Conservation (phyloP, 2,888 invertebrate genomes). For the Dasysyrphus tricinctus region DNA sequence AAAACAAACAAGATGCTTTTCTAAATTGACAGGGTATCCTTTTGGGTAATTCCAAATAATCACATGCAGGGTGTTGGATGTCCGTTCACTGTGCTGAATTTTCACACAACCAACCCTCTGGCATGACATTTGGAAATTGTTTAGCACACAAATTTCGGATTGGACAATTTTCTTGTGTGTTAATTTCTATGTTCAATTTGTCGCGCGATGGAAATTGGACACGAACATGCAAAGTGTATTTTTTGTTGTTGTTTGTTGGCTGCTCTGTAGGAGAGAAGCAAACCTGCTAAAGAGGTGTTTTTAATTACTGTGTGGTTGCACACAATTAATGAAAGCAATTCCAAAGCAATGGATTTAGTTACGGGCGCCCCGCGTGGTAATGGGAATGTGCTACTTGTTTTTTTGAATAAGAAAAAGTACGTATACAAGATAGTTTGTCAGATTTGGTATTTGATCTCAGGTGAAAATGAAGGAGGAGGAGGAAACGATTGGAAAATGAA, state of each 20-base stretch:
- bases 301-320: slow-evolving; percentile 52
- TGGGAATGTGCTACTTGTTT: slow-evolving; percentile 8
- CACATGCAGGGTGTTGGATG: slow-evolving; percentile 47
- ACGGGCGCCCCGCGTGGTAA: not conserved
- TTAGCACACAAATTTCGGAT: slow-evolving; percentile 40
- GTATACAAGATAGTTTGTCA: not conserved
- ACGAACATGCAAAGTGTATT: slow-evolving; percentile 57
- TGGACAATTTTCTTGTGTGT: slow-evolving; percentile 55
- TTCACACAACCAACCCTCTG: slow-evolving; percentile 4
- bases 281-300: slow-evolving; percentile 40
- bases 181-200: slow-evolving; percentile 64
- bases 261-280: not conserved
- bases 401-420: not conserved
- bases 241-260: not conserved
- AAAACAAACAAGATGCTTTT: slow-evolving; percentile 44
- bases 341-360: slow-evolving; percentile 47
- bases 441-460: not conserved
- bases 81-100: slow-evolving; percentile 48
- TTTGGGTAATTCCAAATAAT: slow-evolving; percentile 66
- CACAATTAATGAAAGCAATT: slow-evolving; percentile 40
- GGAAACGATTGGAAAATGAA: not conserved
- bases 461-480: not conserved
- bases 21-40: slow-evolving; percentile 65
- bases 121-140: slow-evolving; percentile 22
- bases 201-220: slow-evolving; percentile 56